Evolutionary conservation across 2,113 vertebrate species (phyloP).

Genomic region (Cochlearius cochlearius): DNA sequence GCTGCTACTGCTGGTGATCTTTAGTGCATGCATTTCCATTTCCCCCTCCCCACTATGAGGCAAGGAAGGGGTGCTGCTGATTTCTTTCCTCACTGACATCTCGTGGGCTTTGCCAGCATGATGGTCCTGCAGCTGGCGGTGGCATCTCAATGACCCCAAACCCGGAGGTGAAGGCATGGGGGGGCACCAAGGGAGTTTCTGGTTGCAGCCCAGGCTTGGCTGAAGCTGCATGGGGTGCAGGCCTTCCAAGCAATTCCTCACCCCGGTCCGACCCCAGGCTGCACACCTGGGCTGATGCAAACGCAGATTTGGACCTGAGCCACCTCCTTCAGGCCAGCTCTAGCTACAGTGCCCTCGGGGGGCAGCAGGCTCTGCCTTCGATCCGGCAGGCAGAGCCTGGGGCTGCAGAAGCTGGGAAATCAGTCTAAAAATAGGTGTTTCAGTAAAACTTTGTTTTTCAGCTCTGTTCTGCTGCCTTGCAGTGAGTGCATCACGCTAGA

Average conservation of each 20-base stretch:
- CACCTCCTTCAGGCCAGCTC: not conserved
- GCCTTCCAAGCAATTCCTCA: not conserved
- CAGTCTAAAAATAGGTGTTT: constrained; percentile 34
- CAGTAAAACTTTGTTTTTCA: constrained; percentile 6
- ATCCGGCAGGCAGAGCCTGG: not conserved
- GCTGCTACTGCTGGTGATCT: not conserved
- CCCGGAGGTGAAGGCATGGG: not conserved
- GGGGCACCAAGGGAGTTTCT: not conserved
- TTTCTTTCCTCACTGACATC: not conserved
- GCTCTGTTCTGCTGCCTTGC: constrained; percentile 10
- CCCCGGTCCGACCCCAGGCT: not conserved
- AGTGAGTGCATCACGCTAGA: not conserved
- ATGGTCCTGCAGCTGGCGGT: not conserved
- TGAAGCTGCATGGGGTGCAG: fast-evolving
- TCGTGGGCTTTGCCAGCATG: not conserved
- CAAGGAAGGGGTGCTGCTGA: not conserved
- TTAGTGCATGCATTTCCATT: not conserved
- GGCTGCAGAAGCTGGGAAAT: not conserved
- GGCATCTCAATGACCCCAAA: not conserved
- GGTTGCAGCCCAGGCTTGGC: not conserved
- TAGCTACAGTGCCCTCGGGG: not conserved
- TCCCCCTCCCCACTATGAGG: not conserved
- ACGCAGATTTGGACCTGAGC: not conserved
- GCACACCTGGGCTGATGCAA: not conserved
- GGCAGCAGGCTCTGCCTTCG: not conserved